phyloP scores from a whole-genome alignment of 2,888 invertebrate species.

The Toxonevra muliebris region DNA sequence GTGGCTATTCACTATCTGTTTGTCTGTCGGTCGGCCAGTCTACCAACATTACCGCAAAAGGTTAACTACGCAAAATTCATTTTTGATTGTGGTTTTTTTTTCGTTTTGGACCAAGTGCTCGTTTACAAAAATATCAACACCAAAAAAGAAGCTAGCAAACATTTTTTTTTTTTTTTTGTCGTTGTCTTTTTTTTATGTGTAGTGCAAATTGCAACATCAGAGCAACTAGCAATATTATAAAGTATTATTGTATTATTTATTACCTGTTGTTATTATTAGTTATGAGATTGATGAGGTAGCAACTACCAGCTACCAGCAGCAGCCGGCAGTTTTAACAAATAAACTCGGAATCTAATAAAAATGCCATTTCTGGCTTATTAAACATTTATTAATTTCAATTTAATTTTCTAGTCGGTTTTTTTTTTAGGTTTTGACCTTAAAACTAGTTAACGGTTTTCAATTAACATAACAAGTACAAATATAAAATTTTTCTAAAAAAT shows the following conservation, averaged over 20 bases:
- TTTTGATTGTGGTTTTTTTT: conserved; percentile 3
- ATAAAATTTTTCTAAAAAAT: too few relatives aligned
- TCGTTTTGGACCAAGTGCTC: conserved; percentile 10
- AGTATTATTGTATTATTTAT: too few relatives aligned
- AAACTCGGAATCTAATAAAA: too few relatives aligned
- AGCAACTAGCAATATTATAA: too few relatives aligned
- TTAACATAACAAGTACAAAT: conserved; percentile 17
- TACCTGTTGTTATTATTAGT: too few relatives aligned
- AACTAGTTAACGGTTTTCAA: conserved; percentile 17
- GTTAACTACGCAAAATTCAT: conserved; percentile 4
- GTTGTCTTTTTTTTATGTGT: conserved; percentile 6
- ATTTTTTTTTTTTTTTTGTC: conserved; percentile 1
- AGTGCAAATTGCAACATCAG: too few relatives aligned
- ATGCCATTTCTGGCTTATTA: too few relatives aligned
- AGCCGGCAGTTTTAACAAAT: too few relatives aligned
- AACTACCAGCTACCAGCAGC: too few relatives aligned
- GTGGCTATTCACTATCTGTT: background rate
- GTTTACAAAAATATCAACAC: conserved; percentile 5
- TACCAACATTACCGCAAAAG: background rate
- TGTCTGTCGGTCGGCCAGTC: background rate
- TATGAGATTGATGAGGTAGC: too few relatives aligned
- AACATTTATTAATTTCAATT: too few relatives aligned
- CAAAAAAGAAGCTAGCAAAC: conserved; percentile 5
- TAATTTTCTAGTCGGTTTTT: too few relatives aligned
- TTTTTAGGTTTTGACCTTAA: conserved; percentile 5